Conservation (phyloP, 2,113 vertebrate genomes). For the Hymenochirus boettgeri region DNA sequence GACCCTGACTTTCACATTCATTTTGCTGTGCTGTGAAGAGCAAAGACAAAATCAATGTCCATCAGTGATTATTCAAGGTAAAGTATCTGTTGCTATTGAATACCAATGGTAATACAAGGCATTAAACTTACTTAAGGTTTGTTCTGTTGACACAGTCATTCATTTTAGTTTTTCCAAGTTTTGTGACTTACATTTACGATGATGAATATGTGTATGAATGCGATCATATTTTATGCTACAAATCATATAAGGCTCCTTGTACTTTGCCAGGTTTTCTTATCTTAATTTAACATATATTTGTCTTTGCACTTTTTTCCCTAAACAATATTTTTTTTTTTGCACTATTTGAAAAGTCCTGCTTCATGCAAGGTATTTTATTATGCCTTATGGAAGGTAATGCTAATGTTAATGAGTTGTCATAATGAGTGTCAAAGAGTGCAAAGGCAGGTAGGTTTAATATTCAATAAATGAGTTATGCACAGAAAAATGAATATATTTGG, state of each 20-base stretch:
- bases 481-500: neutral
- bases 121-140: constrained; percentile 67
- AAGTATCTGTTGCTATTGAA: constrained; percentile 70
- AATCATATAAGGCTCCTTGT: neutral
- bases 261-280: neutral
- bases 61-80: constrained; percentile 75
- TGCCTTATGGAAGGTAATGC: neutral
- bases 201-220: constrained; percentile 35
- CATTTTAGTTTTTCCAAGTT: constrained; percentile 51
- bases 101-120: constrained; percentile 55
- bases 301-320: neutral
- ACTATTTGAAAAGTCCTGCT: neutral
- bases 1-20: constrained; percentile 75
- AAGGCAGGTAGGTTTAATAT: neutral
- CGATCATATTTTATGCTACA: neutral
- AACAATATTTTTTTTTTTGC: neutral
- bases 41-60: constrained; percentile 77
- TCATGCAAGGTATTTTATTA: neutral
- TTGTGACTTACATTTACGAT: constrained; percentile 41
- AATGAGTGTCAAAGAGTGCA: neutral
- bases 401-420: neutral
- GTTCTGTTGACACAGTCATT: constrained; percentile 59
- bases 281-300: neutral
- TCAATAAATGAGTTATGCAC: neutral
- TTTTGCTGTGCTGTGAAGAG: constrained; percentile 78